phyloP scores from a whole-genome alignment of 2,888 invertebrate genomes.

The Campopleginae sp. region DNA sequence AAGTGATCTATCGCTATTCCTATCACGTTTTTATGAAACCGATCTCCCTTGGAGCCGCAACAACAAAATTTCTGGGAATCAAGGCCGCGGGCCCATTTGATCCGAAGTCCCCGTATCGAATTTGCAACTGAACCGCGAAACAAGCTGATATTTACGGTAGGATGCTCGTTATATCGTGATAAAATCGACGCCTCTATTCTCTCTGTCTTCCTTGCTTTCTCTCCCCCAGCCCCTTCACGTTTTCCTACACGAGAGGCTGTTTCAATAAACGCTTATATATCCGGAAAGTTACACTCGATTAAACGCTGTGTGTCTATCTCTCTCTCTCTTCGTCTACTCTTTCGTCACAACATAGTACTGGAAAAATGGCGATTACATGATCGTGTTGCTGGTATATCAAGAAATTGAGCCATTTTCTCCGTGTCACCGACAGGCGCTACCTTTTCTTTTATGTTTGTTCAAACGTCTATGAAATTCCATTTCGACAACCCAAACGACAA shows the following conservation, averaged over 20 bases:
- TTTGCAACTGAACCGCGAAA: slow-evolving; percentile 62
- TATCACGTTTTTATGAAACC: not conserved
- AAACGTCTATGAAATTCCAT: not conserved
- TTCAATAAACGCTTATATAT: slow-evolving; percentile 54
- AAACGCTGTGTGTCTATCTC: slow-evolving; percentile 24
- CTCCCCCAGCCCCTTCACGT: slow-evolving; percentile 14
- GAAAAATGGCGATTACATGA: slow-evolving; percentile 45
- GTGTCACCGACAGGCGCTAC: slow-evolving; percentile 19
- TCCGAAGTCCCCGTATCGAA: slow-evolving; percentile 16
- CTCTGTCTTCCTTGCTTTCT: not conserved
- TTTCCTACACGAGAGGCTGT: slow-evolving; percentile 42
- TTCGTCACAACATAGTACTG: slow-evolving; percentile 29
- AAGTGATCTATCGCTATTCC: not conserved
- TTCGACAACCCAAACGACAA: not conserved
- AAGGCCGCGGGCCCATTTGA: not conserved
- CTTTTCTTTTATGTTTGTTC: not conserved
- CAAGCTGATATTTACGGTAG: slow-evolving; percentile 64
- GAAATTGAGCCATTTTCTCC: slow-evolving; percentile 51
- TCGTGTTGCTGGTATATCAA: slow-evolving; percentile 21
- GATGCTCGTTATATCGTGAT: slow-evolving; percentile 58
- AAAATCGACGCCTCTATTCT: slow-evolving; percentile 47
- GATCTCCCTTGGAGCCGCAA: not conserved
- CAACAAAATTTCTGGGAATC: slow-evolving; percentile 5
- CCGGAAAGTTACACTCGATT: slow-evolving; percentile 59
- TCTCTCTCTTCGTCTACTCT: slow-evolving; percentile 23